Base-by-base conservation (phyloP, 2,888 invertebrate genomes). In the Selenia dentaria region DNA sequence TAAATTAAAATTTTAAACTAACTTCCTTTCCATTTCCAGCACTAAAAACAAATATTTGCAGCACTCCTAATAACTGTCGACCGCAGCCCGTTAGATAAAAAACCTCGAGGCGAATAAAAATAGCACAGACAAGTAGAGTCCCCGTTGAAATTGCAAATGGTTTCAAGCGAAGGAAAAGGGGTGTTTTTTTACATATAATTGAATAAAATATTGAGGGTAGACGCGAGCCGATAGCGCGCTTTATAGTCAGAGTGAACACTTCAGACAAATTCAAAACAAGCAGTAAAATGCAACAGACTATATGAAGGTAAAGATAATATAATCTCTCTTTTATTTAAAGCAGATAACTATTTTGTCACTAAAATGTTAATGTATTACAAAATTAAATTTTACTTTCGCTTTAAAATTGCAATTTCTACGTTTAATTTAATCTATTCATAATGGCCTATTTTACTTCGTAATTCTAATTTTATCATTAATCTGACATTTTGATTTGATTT, bases 161-260 rank as follows among this genome's bases (percentile, higher is more conserved):
- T 48, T 41, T 33, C 47, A 29, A 50, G 55, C 59, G 64, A 59
- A 67, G 57, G 58, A 59, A 61, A 65, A 64, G 65, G 65, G 60
- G 65, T 58, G 48, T 53, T 62, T 71, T 79, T 80, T 72, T 72
- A 74, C 73, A 77, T 81, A 74, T 83, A 83, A 83, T 81, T 81
- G 81, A 82, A 83, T 83, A 80, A 79, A 78, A 79, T 79, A 82
- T 77, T 62, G 74, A 58, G 71, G 71, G 67, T 67, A 64, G 64
- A 57, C 56, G 36, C 12, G 35, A 33, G 8, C 2, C 40, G 10
- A 20, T 16, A 14, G 16, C 22, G 33, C 3, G 11, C 1, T 4
- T 8, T 6, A 10, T 9, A 11, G n/a, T 24, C 26, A 46, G 40
- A 34, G 39, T 0, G 28, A 2, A 2, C 24, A 25, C 12, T 39